Base-by-base conservation (phyloP, 2,888 invertebrate species). In the Augochlorella aurata region DNA sequence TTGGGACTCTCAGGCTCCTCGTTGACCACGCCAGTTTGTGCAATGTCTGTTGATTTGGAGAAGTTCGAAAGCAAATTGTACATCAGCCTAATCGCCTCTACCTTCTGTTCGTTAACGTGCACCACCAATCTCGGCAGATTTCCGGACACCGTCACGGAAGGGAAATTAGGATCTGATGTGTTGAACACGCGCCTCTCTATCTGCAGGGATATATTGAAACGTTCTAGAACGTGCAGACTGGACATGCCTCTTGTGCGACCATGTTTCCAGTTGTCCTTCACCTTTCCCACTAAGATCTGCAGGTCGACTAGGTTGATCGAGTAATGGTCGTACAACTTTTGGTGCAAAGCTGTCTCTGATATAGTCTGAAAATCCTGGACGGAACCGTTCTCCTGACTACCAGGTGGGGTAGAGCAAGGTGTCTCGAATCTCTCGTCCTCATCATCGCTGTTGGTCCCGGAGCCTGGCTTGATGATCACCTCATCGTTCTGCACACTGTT, bases 41-140 rank as follows among this genome's bases (percentile, higher is more conserved):
- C 77, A 0, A 82, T 71, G 50, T 86, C 90, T 0, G 87, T 80
- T 0, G 88, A 83, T 5, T 82, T 87, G 1, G 89, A 88, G 83
- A 88, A 94, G 87, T 85, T 92, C 49, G 90, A 90, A 3, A 94
- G 87, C 18, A 95, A 90, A 77, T 95, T 94, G 54, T 95, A 92
- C 89, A 97, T 95, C 77, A 95, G 94, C 68, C 95, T 93, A 45
- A 96, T 94, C 0, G 96, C 95, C 16, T 95, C 94, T 21, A 99
- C 96, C 95, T 99, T 99, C 89, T 96, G 96, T 93, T 99, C 98
- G 94, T 97, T 98, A 67, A 99, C 95, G 94, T 99, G 99, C 72
- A 97, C 97, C 52, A 97, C 97, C 24, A 99, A 95, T 93, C 97
- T 96, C 0, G 98, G 98, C 87, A 99, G 94, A 84, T 97, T 97